These are phyloP conservation scores for Pygmarrhopalites habei DNA, from an alignment of 1,140 invertebrate genomes.

Conservation along the genomic window DNA sequence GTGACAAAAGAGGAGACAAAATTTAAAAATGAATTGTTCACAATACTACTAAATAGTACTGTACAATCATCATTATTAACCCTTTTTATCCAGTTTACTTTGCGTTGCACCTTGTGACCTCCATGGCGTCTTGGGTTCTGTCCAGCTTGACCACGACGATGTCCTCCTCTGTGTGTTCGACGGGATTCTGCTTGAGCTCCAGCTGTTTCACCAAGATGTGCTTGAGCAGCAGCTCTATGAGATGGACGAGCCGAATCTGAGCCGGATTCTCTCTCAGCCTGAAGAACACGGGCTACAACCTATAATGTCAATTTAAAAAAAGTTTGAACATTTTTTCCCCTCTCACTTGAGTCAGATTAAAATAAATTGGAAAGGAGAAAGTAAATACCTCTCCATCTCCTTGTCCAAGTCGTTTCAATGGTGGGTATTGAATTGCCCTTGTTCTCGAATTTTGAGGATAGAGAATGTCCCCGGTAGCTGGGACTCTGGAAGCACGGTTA, in stretches of 20 bases:
- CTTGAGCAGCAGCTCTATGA: constrained; percentile 8
- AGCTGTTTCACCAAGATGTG: constrained; percentile 27
- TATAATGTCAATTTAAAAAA: constrained; percentile 14
- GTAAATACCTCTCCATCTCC: constrained; percentile 34
- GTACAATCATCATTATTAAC: background rate
- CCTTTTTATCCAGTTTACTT: constrained; percentile 16
- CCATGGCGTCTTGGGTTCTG: background rate
- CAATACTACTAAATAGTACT: too few relatives aligned
- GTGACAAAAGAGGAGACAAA: too few relatives aligned
- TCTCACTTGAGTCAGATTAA: too few relatives aligned
- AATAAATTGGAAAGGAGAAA: too few relatives aligned
- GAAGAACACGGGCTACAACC: constrained; percentile 37
- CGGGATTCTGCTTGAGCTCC: constrained; percentile 22
- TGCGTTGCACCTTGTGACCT: background rate
- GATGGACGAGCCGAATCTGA: constrained; percentile 10
- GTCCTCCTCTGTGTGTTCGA: background rate
- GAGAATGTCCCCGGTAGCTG: constrained; percentile 23
- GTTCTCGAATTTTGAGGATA: constrained; percentile 13
- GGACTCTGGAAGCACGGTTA: constrained; percentile 30
- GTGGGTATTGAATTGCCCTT: constrained; percentile 30
- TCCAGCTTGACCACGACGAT: background rate
- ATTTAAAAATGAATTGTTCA: too few relatives aligned
- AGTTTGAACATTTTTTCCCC: too few relatives aligned
- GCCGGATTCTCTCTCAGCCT: constrained; percentile 24
- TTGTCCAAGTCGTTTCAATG: constrained; percentile 26